Evolutionary conservation across 1,140 invertebrate species (phyloP).

Genomic region (Macrotrachela quadricornifera): DNA sequence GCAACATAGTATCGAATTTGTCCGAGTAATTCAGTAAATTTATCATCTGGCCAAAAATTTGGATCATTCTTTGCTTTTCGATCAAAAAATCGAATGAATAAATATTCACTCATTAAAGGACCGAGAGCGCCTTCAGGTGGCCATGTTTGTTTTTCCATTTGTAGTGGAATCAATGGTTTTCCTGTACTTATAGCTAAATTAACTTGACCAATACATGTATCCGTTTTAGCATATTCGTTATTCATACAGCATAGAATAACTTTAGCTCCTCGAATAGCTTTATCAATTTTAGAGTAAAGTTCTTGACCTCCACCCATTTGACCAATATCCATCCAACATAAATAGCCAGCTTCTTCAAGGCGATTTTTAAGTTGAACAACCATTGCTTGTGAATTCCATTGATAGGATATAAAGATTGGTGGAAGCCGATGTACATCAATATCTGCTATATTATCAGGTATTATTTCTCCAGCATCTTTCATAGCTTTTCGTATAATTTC

Average conservation of each 20-base stretch:
- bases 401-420: slow-evolving; percentile 23
- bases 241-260: slow-evolving; percentile 20
- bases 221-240: slow-evolving; percentile 20
- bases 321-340: slow-evolving; percentile 24
- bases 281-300: slow-evolving; percentile 21
- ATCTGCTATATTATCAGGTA: slow-evolving; percentile 14
- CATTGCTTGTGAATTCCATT: slow-evolving; percentile 22
- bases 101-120: slow-evolving; percentile 24
- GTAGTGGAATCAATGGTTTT: slow-evolving; percentile 21
- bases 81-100: slow-evolving; percentile 19
- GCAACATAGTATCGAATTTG: slow-evolving; percentile 15
- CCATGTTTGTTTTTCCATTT: slow-evolving; percentile 21
- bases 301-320: slow-evolving; percentile 28
- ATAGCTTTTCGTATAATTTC: slow-evolving; percentile 20
- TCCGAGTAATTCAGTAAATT: slow-evolving; percentile 21
- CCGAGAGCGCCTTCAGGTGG: slow-evolving; percentile 24
- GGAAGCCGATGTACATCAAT: slow-evolving; percentile 17
- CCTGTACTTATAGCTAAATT: slow-evolving; percentile 18
- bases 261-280: slow-evolving; percentile 18
- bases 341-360: not conserved
- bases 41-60: slow-evolving; percentile 17
- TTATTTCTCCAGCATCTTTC: slow-evolving; percentile 16
- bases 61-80: slow-evolving; percentile 14
- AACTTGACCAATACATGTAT: slow-evolving; percentile 24
- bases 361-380: slow-evolving; percentile 18